phyloP scores from a whole-genome alignment of 2,113 vertebrate genomes.

The Ceuthmochares aereus region DNA sequence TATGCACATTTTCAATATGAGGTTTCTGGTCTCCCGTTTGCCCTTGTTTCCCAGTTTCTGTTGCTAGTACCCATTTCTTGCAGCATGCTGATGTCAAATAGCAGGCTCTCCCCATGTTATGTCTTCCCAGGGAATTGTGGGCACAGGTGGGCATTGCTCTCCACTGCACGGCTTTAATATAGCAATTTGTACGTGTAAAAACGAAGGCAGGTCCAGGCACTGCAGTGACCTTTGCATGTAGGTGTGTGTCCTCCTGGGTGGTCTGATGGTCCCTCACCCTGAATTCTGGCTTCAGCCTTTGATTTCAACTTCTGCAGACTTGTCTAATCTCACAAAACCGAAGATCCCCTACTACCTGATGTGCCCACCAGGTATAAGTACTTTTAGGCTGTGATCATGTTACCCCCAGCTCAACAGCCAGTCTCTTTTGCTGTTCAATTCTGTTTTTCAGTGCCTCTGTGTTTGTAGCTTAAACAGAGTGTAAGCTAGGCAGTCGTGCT shows the following conservation, averaged over 20 bases:
- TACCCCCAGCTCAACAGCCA: too few species aligned
- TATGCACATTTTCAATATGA: not conserved
- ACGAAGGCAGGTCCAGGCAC: not conserved
- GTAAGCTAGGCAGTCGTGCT: not conserved
- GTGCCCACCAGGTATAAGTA: not conserved
- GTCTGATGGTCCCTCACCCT: not conserved
- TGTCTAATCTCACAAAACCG: rapidly evolving
- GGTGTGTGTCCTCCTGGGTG: too few species aligned
- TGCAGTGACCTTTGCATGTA: rapidly evolving
- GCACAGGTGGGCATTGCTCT: rapidly evolving
- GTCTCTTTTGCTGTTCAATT: rapidly evolving
- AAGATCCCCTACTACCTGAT: rapidly evolving
- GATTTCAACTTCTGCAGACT: not conserved
- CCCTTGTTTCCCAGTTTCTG: not conserved
- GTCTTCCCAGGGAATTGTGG: rapidly evolving
- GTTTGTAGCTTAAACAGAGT: not conserved
- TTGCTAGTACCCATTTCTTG: not conserved
- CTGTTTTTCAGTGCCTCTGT: not conserved
- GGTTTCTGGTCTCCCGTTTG: not conserved
- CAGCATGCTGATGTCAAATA: rapidly evolving
- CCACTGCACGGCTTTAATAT: rapidly evolving
- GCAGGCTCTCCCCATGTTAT: rapidly evolving
- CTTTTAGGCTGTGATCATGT: rapidly evolving
- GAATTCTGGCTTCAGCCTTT: not conserved
- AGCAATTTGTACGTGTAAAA: rapidly evolving